Base-by-base conservation (phyloP, 2,888 invertebrate species). In the Acheta domesticus region DNA sequence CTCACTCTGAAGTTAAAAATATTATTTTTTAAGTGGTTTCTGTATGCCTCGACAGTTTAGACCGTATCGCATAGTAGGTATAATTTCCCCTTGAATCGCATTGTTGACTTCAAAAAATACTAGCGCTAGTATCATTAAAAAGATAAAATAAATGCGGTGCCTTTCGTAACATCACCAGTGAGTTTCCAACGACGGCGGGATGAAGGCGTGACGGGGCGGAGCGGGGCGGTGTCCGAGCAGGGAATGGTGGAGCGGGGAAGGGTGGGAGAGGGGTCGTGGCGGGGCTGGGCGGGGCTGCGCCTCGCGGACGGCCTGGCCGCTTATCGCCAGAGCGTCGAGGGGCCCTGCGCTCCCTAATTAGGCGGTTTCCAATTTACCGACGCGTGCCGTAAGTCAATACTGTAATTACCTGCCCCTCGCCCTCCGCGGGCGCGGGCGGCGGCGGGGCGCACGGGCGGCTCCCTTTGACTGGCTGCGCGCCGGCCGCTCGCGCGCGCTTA, bases 321-420 rank as follows among this genome's bases (percentile, higher is more conserved):
- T 62, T 62, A 62, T 62, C 62, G 62, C n/a, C 16, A 62, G 62
- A 36, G 62, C 62, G 62, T 62, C 62, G 62, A 62, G 62, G 62
- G 62, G 36, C 36, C 36, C 62, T 5, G 62, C 62, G 62, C n/a
- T 62, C 36, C n/a, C 62, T 62, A 62, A 62, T 62, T 62, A 62
- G 62, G 62, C 62, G 62, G 62, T 62, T 62, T 62, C 62, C 62
- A 62, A 62, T 62, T 62, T 62, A 62, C 16, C 62, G 62, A n/a
- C 62, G 62, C 62, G 62, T n/a, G 62, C 62, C 62, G 62, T 62
- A 19, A 62, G 62, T 62, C 62, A 62, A 62, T 62, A 62, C 62
- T 62, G 62, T 62, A 62, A 62, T 62, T 62, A 62, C 62, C n/a
- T n/a, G 62, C 62, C 14, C 62, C 16, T n/a, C 62, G 62, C n/a